Base-by-base conservation (phyloP, 2,113 vertebrate species). In the Podocnemis expansa region DNA sequence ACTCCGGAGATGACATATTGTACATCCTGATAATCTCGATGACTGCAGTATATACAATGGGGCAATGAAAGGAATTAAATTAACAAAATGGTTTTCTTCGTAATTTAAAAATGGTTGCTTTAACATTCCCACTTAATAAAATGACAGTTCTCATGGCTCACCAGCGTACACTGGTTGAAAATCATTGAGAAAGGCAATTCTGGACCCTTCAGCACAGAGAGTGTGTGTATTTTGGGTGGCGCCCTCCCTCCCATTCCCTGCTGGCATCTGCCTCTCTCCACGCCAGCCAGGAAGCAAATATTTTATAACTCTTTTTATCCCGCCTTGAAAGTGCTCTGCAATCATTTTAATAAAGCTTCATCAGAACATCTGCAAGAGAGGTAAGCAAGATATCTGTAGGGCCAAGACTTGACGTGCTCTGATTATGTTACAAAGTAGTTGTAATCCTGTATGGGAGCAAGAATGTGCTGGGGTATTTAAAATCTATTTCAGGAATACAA, bases 271-370 rank as follows among this genome's bases (percentile, higher is more conserved):
- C n/a, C n/a, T n/a, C n/a, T n/a, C n/a, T n/a, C n/a, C n/a, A n/a
- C n/a, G n/a, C n/a, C n/a, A n/a, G n/a, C n/a, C n/a, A n/a, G n/a
- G n/a, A n/a, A n/a, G n/a, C n/a, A n/a, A n/a, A n/a, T n/a, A n/a
- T 75, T 75, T 43, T 75, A 25, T 75, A 75, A 38, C 3, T 12
- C 11, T 19, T 8, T 45, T 41, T 5, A 8, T 78, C 47, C 5
- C 89, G 16, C 78, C 73, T 73, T 84, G 1, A 52, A 17, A 41
- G 49, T 4, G 8, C 1, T 34, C 45, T 19, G n/a, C 73, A 31
- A 13, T 11, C 0, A 3, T 27, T 75, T 83, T 5, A 4, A 82
- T 1, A 2, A 5, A 4, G 56, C 31, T 2, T 11, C n/a, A 0
- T 51, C 43, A 56, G 21, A 27, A 2, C 29, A 2, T 84, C 2